Base-by-base conservation (phyloP, 1,140 invertebrate species). In the Carcinoscorpius rotundicauda region DNA sequence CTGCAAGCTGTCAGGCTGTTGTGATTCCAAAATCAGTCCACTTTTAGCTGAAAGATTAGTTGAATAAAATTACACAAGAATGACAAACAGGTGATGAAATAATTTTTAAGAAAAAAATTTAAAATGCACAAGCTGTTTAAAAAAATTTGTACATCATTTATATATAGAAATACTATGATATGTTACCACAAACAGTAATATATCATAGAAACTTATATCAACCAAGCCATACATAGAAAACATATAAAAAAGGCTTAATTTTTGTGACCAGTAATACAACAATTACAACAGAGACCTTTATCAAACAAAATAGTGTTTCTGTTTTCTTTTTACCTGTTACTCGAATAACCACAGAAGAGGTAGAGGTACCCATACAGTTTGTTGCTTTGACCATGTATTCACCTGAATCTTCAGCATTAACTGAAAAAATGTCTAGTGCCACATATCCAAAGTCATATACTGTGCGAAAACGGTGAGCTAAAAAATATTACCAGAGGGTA, bases 381-480 rank as follows among this genome's bases (percentile, higher is more conserved):
- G 73, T 77, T 49, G 76, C 77, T 29, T 71, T 71, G 52, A 78
- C 73, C 8, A 73, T 74, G 66, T 80, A 79, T n/a, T 77, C 73
- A 9, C 82, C 82, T 64, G 79, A 77, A 71, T 84, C 83, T 69
- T 82, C 81, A 29, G 81, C 73, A 63, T 81, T 79, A 0, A 79
- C 78, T 59, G 87, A 88, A 49, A 96, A 80, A 52, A 98, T 87
- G 75, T 97, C 93, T 58, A 98, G 79, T 68, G 92, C 87, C 60
- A 92, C 91, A 78, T 96, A 97, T 51, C 93, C 93, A 79, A 97
- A 97, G 75, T 97, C 93, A 74, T 89, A 92, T 9, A 88, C 86
- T 60, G 91, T 94, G 70, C 91, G 85, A 78, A 93, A 96, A 67
- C 93, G 84, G 75, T 78, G 76, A 49, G 77, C 78, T 78, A 69